phyloP scores from a whole-genome alignment of 2,113 vertebrate genomes.

The Ifrita kowaldi region DNA sequence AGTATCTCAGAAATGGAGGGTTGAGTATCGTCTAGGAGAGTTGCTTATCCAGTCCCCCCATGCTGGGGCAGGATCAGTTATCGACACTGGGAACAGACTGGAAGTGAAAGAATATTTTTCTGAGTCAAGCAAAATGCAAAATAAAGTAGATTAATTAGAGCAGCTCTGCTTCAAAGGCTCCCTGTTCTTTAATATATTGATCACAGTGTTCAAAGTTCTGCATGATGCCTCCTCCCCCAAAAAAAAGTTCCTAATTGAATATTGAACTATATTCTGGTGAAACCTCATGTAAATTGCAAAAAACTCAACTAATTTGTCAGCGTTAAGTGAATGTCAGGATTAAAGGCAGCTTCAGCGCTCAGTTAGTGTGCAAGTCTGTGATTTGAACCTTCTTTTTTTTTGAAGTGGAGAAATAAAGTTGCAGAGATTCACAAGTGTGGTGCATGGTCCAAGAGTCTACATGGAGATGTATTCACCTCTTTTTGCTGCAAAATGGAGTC shows the following conservation, averaged over 20 bases:
- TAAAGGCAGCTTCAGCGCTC: not conserved
- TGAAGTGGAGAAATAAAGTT: not conserved
- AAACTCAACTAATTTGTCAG: not conserved
- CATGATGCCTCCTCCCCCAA: fast-evolving
- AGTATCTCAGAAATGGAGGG: not conserved
- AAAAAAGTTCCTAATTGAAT: not conserved
- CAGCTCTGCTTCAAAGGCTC: not conserved
- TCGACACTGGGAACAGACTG: not conserved
- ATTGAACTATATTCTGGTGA: not conserved
- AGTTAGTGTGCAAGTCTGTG: not conserved
- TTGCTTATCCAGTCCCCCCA: not conserved
- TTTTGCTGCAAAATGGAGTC: not conserved
- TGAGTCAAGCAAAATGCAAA: not conserved
- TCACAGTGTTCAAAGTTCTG: not conserved
- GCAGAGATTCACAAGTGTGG: not conserved
- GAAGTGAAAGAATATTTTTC: not conserved
- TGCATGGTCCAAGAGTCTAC: not conserved
- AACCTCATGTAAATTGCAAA: not conserved
- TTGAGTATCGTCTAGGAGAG: not conserved
- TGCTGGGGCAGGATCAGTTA: not conserved
- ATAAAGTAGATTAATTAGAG: not conserved
- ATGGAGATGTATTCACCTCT: not conserved
- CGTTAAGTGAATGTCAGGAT: not conserved
- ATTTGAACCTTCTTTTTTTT: not conserved
- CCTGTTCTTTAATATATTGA: not conserved